Base-by-base conservation (phyloP, 2,888 invertebrate genomes). In the Pachycephus smyrnensis region DNA sequence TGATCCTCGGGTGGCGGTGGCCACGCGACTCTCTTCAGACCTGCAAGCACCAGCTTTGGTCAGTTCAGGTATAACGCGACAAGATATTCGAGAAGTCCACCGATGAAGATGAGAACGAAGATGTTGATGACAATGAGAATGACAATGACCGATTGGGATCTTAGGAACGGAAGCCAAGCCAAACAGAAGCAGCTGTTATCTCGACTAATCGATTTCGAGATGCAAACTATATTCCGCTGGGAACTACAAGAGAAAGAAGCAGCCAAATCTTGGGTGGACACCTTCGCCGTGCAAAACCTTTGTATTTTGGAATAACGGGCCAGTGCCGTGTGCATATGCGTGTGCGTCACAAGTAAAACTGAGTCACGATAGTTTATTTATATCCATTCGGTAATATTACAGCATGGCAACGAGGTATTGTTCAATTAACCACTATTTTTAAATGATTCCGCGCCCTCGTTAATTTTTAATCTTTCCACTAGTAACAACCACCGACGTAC, bases 11-110 rank as follows among this genome's bases (percentile, higher is more conserved):
- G 93, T 85, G 94, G 94, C 86, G 97, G 97, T 84, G 97, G 97
- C 97, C 97, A 97, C 92, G 96, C 96, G 89, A 97, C 96, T 92
- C 96, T 95, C 93, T 96, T 97, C 88, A 95, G 94, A 92, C 95
- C 97, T 97, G 93, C 23, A 94, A 94, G 91, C 91, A 92, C 33
- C 31, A n/a, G n/a, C 23, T 55, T 9, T 23, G 55, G 23, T 23
- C 23, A 55, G 2, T 55, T 23, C 55, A 55, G 55, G 55, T 23
- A 9, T 9, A 23, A 55, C 6, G 55, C 9, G 55, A 55, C 23
- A 1, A 23, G 55, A 55, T 55, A 55, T 55, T 55, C 23, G 9
- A 55, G 9, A 2, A 55, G 23, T 23, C 15, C 23, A 23, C 9
- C 55, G 9, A 23, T 55, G 55, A 55, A 55, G 23, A 55, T 55